Conservation (phyloP, 2,113 vertebrate species). For the Zeus faber region DNA sequence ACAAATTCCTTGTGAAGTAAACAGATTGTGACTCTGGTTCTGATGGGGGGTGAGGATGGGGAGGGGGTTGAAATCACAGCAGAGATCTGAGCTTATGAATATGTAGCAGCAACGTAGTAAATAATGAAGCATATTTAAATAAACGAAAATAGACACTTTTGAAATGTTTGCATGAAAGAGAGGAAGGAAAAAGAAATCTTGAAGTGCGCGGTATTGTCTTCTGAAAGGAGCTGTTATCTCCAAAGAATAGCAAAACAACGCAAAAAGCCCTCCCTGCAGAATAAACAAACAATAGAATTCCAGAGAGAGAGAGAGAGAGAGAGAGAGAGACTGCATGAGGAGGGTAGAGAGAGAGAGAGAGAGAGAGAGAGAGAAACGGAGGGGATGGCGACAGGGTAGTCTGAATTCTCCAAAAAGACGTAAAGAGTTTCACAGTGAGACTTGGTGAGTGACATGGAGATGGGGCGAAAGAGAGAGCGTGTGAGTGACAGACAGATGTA, state of each 20-base stretch:
- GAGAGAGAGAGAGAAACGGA: background rate
- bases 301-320: background rate
- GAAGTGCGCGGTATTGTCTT: constrained; percentile 3
- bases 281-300: constrained; percentile 11
- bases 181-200: constrained; percentile 15
- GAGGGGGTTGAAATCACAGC: background rate
- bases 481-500: background rate
- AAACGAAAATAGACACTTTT: constrained; percentile 19
- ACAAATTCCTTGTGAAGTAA: too few relatives aligned
- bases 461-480: constrained; percentile 5
- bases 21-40: too few relatives aligned
- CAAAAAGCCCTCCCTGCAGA: constrained; percentile 6
- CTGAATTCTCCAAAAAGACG: background rate
- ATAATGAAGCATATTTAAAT: constrained; percentile 27
- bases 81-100: constrained; percentile 25
- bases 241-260: background rate
- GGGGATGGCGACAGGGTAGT: background rate
- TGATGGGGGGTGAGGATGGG: constrained; percentile 3
- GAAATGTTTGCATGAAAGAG: constrained; percentile 11
- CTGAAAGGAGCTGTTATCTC: background rate
- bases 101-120: constrained; percentile 22
- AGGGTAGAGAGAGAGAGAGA: constrained; percentile 3
- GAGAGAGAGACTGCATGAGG: background rate
- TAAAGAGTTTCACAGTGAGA: background rate
- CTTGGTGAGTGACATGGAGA: constrained; percentile 7